Conservation (phyloP, 2,113 vertebrate species). For the Hyperoodon ampullatus region DNA sequence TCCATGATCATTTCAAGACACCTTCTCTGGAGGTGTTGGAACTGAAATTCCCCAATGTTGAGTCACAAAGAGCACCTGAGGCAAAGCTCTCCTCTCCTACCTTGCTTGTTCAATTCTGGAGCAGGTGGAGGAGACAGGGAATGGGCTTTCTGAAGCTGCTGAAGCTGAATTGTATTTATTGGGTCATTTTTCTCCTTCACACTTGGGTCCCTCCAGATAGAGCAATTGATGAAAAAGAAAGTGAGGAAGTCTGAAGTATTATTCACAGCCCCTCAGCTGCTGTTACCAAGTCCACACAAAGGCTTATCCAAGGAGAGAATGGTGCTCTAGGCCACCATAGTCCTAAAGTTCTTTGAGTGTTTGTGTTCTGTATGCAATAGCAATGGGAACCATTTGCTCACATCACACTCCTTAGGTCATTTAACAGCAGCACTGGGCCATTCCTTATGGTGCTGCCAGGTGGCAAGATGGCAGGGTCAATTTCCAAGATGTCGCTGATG, state of each 20-base stretch:
- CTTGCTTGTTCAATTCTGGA: background rate
- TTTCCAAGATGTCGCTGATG: conserved; percentile 89
- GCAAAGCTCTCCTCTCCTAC: background rate
- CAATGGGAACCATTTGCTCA: background rate
- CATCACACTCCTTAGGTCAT: background rate
- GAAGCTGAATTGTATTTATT: background rate
- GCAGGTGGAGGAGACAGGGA: background rate
- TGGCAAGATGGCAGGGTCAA: conserved; percentile 71
- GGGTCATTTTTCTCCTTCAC: background rate
- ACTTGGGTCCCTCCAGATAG: background rate
- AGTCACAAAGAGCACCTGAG: background rate
- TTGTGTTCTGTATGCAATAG: background rate
- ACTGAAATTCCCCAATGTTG: background rate
- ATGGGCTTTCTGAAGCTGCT: background rate
- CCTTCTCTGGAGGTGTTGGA: background rate
- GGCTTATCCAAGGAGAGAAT: background rate
- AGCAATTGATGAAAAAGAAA: background rate
- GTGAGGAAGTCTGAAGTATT: background rate
- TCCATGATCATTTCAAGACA: background rate
- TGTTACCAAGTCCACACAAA: background rate
- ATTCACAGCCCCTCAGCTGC: background rate
- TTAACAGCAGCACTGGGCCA: background rate
- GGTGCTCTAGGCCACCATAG: background rate
- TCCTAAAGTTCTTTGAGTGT: background rate
- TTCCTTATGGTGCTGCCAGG: background rate